Conservation (phyloP, 37 sponge, comb jelly and placozoan species). For the Beroe ovata region DNA sequence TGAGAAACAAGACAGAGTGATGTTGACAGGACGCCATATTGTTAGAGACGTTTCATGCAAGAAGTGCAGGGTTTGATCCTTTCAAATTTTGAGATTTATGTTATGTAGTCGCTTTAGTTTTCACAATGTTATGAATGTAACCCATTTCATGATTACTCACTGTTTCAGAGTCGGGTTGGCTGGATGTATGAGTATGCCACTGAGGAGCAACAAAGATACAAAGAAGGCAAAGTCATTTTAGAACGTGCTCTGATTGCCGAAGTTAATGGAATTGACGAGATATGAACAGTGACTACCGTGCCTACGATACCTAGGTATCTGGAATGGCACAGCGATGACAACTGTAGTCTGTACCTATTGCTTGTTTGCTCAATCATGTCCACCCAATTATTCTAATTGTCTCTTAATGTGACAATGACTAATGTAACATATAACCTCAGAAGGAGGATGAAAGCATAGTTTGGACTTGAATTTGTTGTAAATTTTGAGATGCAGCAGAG, state of each 20-base stretch:
- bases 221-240: slow-evolving; percentile 97
- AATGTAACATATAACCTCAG: no score
- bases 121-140: no score
- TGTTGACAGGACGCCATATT: slow-evolving; percentile 90
- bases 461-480: background rate
- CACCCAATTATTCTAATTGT: no score
- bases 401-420: no score
- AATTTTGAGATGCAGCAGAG: background rate
- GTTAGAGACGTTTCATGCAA: slow-evolving; percentile 97
- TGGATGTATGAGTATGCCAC: slow-evolving; percentile 99
- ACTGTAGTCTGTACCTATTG: no score
- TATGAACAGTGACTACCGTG: background rate
- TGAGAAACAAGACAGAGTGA: slow-evolving; percentile 79
- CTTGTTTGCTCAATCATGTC: no score
- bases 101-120: no score
- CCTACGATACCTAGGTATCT: background rate
- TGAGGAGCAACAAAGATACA: slow-evolving; percentile 95
- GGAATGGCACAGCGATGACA: background rate
- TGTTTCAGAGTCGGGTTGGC: slow-evolving; percentile 79
- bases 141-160: no score
- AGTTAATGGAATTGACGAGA: slow-evolving; percentile 89
- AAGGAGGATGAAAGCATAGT: no score
- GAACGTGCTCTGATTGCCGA: slow-evolving; percentile 94
- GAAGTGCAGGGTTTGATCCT: slow-evolving; percentile 72
- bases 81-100: no score